phyloP scores from a whole-genome alignment of 2,797 vertebrate species.

The Leptoclinus maculatus region DNA sequence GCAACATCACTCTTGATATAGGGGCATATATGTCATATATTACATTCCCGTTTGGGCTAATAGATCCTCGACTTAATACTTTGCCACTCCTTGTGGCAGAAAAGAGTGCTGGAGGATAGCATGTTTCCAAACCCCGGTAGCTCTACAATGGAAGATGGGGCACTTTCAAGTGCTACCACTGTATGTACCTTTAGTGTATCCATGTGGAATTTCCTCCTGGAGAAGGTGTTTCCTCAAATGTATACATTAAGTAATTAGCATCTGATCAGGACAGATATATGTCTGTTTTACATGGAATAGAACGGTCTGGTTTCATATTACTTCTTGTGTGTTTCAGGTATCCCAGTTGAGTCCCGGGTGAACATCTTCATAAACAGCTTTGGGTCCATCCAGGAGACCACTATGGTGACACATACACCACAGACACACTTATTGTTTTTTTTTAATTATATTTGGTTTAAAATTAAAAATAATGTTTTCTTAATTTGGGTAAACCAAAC shows the following conservation, averaged over 20 bases:
- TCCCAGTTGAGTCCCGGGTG: slow-evolving; percentile 95
- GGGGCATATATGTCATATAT: too few relatives aligned
- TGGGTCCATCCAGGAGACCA: slow-evolving; percentile 97
- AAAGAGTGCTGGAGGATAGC: too few relatives aligned
- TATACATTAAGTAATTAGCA: not conserved
- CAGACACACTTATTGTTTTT: not conserved
- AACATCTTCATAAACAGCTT: slow-evolving; percentile 99
- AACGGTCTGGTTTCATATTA: not conserved
- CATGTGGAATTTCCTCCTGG: not conserved
- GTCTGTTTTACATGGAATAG: not conserved
- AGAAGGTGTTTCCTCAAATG: not conserved
- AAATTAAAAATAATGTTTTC: not conserved
- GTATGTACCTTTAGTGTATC: not conserved
- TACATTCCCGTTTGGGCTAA: too few relatives aligned
- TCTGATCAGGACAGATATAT: not conserved
- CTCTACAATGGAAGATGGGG: too few relatives aligned
- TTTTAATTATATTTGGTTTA: not conserved
- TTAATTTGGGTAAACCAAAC: not conserved
- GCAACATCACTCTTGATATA: too few relatives aligned
- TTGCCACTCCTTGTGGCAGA: too few relatives aligned
- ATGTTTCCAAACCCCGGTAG: too few relatives aligned
- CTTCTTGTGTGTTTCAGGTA: slow-evolving; percentile 81
- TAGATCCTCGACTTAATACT: too few relatives aligned
- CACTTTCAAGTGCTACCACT: too few relatives aligned
- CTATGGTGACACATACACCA: slow-evolving; percentile 87